These are phyloP conservation scores for Byasa hedistus DNA, from an alignment of 2,888 invertebrate genomes.

Conservation along the genomic window DNA sequence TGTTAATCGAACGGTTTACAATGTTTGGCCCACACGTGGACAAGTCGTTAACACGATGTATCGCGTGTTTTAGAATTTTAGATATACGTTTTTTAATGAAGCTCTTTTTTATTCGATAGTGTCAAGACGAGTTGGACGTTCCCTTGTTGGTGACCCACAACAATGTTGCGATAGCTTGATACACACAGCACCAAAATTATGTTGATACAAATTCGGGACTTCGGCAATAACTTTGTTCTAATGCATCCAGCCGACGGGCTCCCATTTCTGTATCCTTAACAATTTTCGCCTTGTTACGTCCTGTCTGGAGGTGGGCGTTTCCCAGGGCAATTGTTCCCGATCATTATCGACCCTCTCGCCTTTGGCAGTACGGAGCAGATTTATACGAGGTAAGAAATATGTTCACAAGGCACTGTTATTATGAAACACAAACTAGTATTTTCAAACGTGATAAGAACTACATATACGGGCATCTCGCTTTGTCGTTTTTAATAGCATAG, in stretches of 20 bases:
- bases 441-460: conserved; percentile 4
- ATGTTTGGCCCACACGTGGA: conserved; percentile 38
- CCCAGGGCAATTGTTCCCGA: conserved; percentile 23
- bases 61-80: background rate
- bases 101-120: too few relatives aligned
- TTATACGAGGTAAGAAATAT: conserved; percentile 15
- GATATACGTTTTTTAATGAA: too few relatives aligned
- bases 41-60: conserved; percentile 15
- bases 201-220: background rate
- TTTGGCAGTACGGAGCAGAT: conserved; percentile 18
- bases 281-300: conserved; percentile 20
- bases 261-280: background rate
- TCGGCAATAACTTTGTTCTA: too few relatives aligned
- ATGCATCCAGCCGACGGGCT: background rate
- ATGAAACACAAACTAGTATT: conserved; percentile 12
- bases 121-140: too few relatives aligned
- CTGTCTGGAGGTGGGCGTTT: conserved; percentile 18
- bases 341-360: conserved; percentile 21
- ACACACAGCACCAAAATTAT: too few relatives aligned
- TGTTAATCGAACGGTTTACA: conserved; percentile 48
- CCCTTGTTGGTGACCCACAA: too few relatives aligned
- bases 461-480: background rate
- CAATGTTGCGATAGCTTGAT: too few relatives aligned
- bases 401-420: conserved; percentile 10
- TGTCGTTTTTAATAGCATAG: background rate